phyloP scores from a whole-genome alignment of 2,888 invertebrate genomes.

The Crossocerus cetratus region DNA sequence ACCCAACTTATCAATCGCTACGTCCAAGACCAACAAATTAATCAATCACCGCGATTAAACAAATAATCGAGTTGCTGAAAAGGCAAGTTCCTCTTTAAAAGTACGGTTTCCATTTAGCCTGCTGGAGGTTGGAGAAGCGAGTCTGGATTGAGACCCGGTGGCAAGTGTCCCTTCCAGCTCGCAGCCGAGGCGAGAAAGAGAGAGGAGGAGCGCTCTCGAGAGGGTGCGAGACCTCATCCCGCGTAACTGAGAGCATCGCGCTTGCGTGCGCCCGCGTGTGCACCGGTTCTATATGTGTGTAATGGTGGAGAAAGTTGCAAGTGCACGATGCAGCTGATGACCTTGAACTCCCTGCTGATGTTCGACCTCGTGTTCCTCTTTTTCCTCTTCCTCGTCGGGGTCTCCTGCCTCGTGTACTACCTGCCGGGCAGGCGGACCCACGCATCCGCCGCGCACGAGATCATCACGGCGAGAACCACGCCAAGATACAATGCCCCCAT shows the following conservation, averaged over 20 bases:
- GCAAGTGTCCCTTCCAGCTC: not conserved
- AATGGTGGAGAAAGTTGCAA: slow-evolving; percentile 68
- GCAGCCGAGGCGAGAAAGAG: not conserved
- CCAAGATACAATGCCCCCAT: slow-evolving; percentile 71
- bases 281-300: slow-evolving; percentile 57
- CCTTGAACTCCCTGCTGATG: slow-evolving; percentile 91
- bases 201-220: not conserved
- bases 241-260: slow-evolving; percentile 13
- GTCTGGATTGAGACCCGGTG: not conserved
- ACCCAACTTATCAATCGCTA: too few relatives aligned
- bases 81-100: too few relatives aligned
- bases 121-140: too few relatives aligned
- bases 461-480: slow-evolving; percentile 70
- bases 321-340: slow-evolving; percentile 87
- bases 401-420: slow-evolving; percentile 90
- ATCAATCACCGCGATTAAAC: too few relatives aligned
- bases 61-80: too few relatives aligned
- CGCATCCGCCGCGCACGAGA: slow-evolving; percentile 71
- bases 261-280: slow-evolving; percentile 8
- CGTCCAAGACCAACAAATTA: too few relatives aligned
- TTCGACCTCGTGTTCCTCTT: slow-evolving; percentile 93
- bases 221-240: not conserved
- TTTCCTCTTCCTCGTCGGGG: slow-evolving; percentile 90
- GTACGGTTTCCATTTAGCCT: too few relatives aligned
- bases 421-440: slow-evolving; percentile 83